A percentile compares a stretch with the other conserved stretches of the same genome.
Conservation (phyloP, 2,888 invertebrate genomes). For the Drosophila sordidapex region DNA sequence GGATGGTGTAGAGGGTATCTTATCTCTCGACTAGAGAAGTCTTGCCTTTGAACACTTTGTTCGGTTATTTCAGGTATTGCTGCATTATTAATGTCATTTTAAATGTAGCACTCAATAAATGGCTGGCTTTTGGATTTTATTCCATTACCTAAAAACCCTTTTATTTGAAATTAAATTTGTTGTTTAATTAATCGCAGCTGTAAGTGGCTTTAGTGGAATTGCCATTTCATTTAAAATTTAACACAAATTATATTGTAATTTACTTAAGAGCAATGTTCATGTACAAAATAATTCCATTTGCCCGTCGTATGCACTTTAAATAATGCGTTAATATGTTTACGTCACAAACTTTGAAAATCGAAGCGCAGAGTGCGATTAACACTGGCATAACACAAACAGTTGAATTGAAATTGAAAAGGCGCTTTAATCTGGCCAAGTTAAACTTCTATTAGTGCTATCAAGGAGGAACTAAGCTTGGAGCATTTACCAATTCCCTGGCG, state of each 20-base stretch:
- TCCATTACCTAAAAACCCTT: conserved; percentile 60
- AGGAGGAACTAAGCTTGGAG: conserved; percentile 7
- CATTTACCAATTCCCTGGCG: conserved; percentile 46
- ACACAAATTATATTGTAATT: conserved; percentile 63
- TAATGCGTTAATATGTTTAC: conserved; percentile 56
- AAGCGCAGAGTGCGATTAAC: conserved; percentile 54
- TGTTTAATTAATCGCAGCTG: conserved; percentile 69
- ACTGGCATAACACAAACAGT: conserved; percentile 29
- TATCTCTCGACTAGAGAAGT: background rate
- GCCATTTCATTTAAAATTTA: conserved; percentile 56
- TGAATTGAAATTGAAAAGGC: conserved; percentile 28
- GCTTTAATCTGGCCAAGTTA: conserved; percentile 31
- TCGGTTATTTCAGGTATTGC: conserved; percentile 60
- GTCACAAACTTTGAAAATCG: conserved; percentile 48
- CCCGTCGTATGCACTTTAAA: conserved; percentile 47
- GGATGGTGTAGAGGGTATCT: conserved; percentile 1
- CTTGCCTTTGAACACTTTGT: conserved; percentile 15
- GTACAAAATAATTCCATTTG: conserved; percentile 53
- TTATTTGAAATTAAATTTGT: conserved; percentile 73
- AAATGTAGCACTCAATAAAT: conserved; percentile 66
- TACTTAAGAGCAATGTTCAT: conserved; percentile 60
- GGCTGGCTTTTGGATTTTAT: conserved; percentile 26
- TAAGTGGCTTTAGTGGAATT: conserved; percentile 44
- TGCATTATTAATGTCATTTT: conserved; percentile 77
- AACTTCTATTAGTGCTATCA: background rate